Conservation (phyloP, 2,888 invertebrate genomes). For the Colletes collaris region DNA sequence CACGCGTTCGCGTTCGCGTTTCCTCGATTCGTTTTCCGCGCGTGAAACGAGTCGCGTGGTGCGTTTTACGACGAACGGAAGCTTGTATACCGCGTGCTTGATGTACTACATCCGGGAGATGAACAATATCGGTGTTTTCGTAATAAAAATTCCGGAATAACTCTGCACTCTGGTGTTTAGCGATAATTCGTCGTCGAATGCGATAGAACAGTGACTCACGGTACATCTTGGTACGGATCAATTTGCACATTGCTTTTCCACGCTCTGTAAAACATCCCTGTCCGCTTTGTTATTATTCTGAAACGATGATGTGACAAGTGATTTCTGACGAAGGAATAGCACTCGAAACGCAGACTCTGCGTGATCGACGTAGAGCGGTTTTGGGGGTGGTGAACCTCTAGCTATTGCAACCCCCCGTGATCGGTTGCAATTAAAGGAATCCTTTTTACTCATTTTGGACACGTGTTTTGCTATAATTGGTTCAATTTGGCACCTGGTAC, state of each 20-base stretch:
- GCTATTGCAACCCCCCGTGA: too few relatives aligned
- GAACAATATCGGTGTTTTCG: slow-evolving; percentile 44
- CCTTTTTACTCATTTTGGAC: slow-evolving; percentile 20
- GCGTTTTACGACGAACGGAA: not conserved
- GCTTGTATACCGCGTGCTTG: not conserved
- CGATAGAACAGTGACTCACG: not conserved
- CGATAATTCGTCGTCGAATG: not conserved
- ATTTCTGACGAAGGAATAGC: not conserved
- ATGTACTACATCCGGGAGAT: slow-evolving; percentile 49
- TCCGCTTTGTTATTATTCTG: too few relatives aligned
- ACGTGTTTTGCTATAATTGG: slow-evolving; percentile 41
- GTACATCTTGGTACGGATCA: too few relatives aligned
- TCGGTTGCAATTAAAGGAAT: too few relatives aligned
- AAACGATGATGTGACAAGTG: not conserved
- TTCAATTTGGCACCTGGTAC: slow-evolving; percentile 23
- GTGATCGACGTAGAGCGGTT: not conserved
- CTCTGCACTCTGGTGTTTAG: not conserved
- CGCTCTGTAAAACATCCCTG: too few relatives aligned
- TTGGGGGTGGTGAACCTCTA: slow-evolving; percentile 24
- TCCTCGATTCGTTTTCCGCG: slow-evolving; percentile 45
- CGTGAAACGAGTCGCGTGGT: slow-evolving; percentile 32
- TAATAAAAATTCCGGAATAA: slow-evolving; percentile 48
- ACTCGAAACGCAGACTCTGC: not conserved
- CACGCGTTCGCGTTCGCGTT: slow-evolving; percentile 58
- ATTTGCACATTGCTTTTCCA: too few relatives aligned